These are phyloP conservation scores for Plagodis pulveraria DNA, from an alignment of 2,888 invertebrate genomes.

Conservation along the genomic window DNA sequence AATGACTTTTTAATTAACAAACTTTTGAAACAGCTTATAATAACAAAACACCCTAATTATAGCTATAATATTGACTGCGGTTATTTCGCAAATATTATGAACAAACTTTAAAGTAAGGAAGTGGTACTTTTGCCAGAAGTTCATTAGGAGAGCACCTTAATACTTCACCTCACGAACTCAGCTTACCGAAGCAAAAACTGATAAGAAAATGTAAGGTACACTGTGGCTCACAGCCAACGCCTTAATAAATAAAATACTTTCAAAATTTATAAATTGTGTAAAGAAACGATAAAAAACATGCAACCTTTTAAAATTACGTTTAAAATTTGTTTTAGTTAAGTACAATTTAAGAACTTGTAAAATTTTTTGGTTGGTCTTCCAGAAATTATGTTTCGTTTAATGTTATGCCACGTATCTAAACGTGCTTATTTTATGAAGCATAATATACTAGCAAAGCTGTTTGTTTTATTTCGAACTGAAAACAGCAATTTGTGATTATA, in stretches of 20 bases:
- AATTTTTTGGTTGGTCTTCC: too few species aligned
- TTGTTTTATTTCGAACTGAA: too few species aligned
- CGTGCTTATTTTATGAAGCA: too few species aligned
- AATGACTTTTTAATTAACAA: slow-evolving; percentile 32
- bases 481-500: too few species aligned
- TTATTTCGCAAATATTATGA: slow-evolving; percentile 25
- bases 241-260: slow-evolving; percentile 28
- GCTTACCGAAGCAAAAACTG: slow-evolving; percentile 47
- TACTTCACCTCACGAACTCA: slow-evolving; percentile 37
- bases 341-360: background rate
- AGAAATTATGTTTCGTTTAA: too few species aligned
- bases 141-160: slow-evolving; percentile 30
- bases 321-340: background rate
- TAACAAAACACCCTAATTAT: slow-evolving; percentile 27
- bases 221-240: slow-evolving; percentile 37
- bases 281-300: background rate
- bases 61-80: slow-evolving; percentile 30
- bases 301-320: background rate
- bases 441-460: too few species aligned
- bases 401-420: too few species aligned
- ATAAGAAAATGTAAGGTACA: slow-evolving; percentile 45
- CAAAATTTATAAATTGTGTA: slow-evolving; percentile 6
- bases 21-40: slow-evolving; percentile 30
- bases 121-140: slow-evolving; percentile 17
- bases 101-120: slow-evolving; percentile 28